Evolutionary conservation across 2,888 invertebrate genomes (phyloP).

Genomic region (Trisateles emortualis): DNA sequence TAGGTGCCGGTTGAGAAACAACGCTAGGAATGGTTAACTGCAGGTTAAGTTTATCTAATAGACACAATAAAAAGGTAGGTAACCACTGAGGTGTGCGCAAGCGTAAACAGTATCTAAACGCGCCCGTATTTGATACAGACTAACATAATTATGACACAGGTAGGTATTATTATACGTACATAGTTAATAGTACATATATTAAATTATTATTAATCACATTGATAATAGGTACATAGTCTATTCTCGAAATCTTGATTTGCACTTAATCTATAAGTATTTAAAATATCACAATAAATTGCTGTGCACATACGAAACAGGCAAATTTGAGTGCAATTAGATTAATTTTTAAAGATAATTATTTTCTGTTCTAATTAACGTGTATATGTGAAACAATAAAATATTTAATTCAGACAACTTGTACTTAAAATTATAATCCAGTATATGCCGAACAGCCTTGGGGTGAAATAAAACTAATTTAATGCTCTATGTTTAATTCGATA

Average conservation of each 20-base stretch:
- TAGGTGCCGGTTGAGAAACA: conserved; percentile 38
- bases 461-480: conserved; percentile 18
- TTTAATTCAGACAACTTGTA: conserved; percentile 23
- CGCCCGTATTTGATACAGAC: conserved; percentile 72
- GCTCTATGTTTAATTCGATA: conserved; percentile 20
- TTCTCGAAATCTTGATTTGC: conserved; percentile 79
- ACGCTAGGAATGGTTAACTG: conserved; percentile 43
- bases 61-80: conserved; percentile 45
- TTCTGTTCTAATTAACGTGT: conserved; percentile 67
- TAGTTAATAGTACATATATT: conserved; percentile 58
- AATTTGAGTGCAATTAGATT: conserved; percentile 86
- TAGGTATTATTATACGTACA: conserved; percentile 51
- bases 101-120: conserved; percentile 57
- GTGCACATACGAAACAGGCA: conserved; percentile 87
- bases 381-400: conserved; percentile 34
- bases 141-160: conserved; percentile 56
- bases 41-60: conserved; percentile 45
- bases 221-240: conserved; percentile 82
- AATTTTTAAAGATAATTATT: conserved; percentile 73
- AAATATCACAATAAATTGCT: conserved; percentile 88
- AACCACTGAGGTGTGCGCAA: conserved; percentile 57
- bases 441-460: conserved; percentile 52
- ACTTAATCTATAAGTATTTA: conserved; percentile 84
- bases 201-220: conserved; percentile 78
- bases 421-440: conserved; percentile 25